Conservation (phyloP, 2,888 invertebrate species). For the Sinohyriopsis cumingii region DNA sequence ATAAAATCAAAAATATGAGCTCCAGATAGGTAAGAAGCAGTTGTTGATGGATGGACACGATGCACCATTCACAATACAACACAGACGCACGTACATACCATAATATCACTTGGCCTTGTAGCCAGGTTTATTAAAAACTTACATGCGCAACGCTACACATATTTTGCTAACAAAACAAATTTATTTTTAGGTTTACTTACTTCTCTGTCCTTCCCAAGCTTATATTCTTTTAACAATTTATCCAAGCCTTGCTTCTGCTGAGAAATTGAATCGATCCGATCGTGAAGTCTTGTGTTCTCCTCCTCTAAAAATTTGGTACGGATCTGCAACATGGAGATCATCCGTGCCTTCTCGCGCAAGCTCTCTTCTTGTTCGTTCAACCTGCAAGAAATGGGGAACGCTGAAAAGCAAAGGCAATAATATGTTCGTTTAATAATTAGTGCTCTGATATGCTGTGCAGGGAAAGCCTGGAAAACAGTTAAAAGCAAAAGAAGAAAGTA, state of each 20-base stretch:
- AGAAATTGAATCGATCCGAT: constrained; percentile 56
- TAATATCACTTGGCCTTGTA: background rate
- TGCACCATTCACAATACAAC: too few relatives aligned
- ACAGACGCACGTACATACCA: too few relatives aligned
- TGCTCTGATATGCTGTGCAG: too few relatives aligned
- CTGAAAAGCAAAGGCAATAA: constrained; percentile 33
- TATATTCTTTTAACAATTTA: constrained; percentile 60
- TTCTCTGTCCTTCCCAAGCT: constrained; percentile 58
- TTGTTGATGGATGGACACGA: too few relatives aligned
- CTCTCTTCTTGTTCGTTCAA: constrained; percentile 64
- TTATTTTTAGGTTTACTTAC: constrained; percentile 23
- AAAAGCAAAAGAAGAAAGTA: too few relatives aligned
- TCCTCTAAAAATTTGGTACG: constrained; percentile 64
- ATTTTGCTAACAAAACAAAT: background rate
- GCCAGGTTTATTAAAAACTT: background rate
- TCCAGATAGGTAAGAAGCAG: too few relatives aligned
- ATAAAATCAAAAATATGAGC: too few relatives aligned
- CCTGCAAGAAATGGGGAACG: constrained; percentile 58
- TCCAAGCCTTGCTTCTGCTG: constrained; percentile 64
- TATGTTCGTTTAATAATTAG: too few relatives aligned
- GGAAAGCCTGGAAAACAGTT: too few relatives aligned
- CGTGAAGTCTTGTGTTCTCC: constrained; percentile 65
- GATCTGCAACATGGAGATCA: constrained; percentile 62
- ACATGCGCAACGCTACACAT: background rate
- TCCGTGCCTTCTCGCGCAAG: constrained; percentile 57